Base-by-base conservation (phyloP, 1,140 invertebrate species). In the Caenorhabditis briggsae region DNA sequence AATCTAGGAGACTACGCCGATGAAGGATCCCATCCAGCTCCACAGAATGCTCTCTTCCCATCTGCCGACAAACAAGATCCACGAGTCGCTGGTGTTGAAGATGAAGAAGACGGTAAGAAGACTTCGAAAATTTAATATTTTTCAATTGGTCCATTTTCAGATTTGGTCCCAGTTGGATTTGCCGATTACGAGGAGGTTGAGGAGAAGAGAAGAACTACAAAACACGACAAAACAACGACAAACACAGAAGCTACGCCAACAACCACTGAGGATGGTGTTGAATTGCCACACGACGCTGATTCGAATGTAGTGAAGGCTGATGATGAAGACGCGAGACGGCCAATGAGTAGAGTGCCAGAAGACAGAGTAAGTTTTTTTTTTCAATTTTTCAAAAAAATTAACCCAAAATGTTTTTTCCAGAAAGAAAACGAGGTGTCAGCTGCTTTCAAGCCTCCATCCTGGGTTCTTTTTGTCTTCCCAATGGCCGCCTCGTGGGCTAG, bases 401-500 rank as follows among this genome's bases (percentile, higher is more conserved):
- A n/a, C 18, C 0, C 3, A 70, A 25, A 50, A 56, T 55, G 3
- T 16, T n/a, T 33, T 83, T 83, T 83, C 12, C 46, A 78, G 70
- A 78, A 50, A 50, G 46, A 50, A 53, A 78, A 78, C 20, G 70
- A 78, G 70, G 70, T 78, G 23, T 78, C 70, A 82, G 55, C 85
- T 50, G 82, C 43, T 8, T 84, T 84, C 59, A 64, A 84, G 16
- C 87, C 82, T 20, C 87, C 85, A 41, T 82, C 86, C 20, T 87
- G 65, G 46, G 61, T 87, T 20, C 82, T 87, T 33, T 78, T 87
- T 23, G 56, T 84, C 8, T 70, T 86, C 18, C 53, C 87, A 43
- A 86, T 88, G 84, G 87, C 85, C 25, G 87, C 85, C 14, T 86
- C 87, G 8, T 86, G 84, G 87, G 87, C 87, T 43, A 53, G 87